Base-by-base conservation (phyloP, 2,113 vertebrate genomes). In the Ia io region DNA sequence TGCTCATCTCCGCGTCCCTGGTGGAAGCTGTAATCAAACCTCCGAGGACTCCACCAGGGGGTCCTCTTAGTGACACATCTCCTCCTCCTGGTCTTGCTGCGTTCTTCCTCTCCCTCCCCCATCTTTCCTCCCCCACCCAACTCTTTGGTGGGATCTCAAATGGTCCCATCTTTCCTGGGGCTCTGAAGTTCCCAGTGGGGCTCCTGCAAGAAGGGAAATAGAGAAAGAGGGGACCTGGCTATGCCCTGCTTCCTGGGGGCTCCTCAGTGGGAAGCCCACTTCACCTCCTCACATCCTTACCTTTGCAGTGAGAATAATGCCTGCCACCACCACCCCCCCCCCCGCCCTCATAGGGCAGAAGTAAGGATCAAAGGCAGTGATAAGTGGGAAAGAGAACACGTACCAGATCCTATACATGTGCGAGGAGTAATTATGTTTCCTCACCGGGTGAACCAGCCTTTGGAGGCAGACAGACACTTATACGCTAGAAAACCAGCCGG, bases 381-480 rank as follows among this genome's bases (percentile, higher is more conserved):
- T 79, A 28, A 89, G 49, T 84, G 65, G 37, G 37, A 70, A 77
- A 83, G 84, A 37, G 65, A 93, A 92, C 80, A 13, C 17, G 22
- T 25, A 13, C 56, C 53, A 16, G 12, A 17, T 56, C 77, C 51
- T 37, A 5, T 49, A 22, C 22, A 9, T 25, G 10, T 71, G 25
- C 51, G 61, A 65, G 59, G 42, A 35, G 16, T 37, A 9, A 12
- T 28, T 77, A 0, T 70, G 49, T 91, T 93, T 87, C 78, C 79
- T 86, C 30, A 92, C 87, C 78, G 61, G 32, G 65, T 18, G 61
- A 94, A n/a, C 83, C 77, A n/a, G 89, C n/a, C 76, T 90, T 84
- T 73, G 73, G 59, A 82, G 78, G 28, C 10, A 61, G 59, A 20
- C 0, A 9, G 49, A n/a, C 59, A 18, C 32, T 78, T 37, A 25